Base-by-base conservation (phyloP, 1,140 invertebrate genomes). In the Penaeus indicus region DNA sequence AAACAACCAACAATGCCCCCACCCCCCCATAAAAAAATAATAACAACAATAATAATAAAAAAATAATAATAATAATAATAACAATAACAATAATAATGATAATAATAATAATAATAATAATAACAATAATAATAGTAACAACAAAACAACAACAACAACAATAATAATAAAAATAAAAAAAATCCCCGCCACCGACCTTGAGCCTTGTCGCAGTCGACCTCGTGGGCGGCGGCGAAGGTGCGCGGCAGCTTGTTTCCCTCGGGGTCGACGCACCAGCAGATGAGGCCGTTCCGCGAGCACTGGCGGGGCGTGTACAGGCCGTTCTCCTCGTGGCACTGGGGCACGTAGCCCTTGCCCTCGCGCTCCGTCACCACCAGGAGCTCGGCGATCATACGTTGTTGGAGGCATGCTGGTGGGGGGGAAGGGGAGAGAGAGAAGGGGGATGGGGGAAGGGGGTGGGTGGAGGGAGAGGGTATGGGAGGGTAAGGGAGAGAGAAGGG, bases 231-330 rank as follows among this genome's bases (percentile, higher is more conserved):
- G 18, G 96, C 96, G 95, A 97, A 97, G 2, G 96, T 95, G 1
- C 96, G 95, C 72, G 95, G 94, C 27, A 96, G 93, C 92, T 97
- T 97, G 91, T 95, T 94, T 1, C 96, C 96, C 38, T 94, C 91
- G 0, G 92, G 92, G 92, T 96, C 96, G 1, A 97, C 96, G 91
- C 97, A 97, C 97, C 97, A 97, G 92, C 97, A 97, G 89, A 97
- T 96, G 2, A 97, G 92, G 25, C 96, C 96, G 92, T 97, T 97
- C 72, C 92, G 79, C 81, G 96, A 97, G 92, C 97, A 97, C 91
- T 97, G 96, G 81, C 93, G 94, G 0, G 95, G 93, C 42, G 95
- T 93, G 91, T 96, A 97, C 38, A 95, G 94, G 0, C 96, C 96
- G 81, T 92, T 90, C 32, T 94, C 93, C 93, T 93, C 94, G 11